These are phyloP conservation scores for Luperina nickerlii DNA, from an alignment of 2,888 invertebrate genomes.

Conservation along the genomic window DNA sequence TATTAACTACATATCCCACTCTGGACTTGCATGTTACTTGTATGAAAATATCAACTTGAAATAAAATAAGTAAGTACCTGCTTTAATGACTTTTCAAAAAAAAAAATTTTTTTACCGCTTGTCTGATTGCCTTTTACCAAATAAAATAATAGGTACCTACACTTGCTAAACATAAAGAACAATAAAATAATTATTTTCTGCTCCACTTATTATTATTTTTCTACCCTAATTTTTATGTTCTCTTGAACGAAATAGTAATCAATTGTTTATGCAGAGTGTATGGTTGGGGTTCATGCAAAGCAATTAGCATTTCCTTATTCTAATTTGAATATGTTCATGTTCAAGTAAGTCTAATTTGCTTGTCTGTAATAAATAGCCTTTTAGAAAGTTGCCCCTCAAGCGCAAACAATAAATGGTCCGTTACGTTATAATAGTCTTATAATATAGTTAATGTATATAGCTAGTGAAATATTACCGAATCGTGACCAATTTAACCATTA, in stretches of 20 bases:
- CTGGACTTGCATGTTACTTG: not conserved
- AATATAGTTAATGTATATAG: slow-evolving; percentile 31
- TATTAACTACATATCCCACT: not conserved
- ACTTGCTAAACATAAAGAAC: not conserved
- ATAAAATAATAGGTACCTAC: not conserved
- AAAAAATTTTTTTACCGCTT: not conserved
- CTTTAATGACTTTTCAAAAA: not conserved
- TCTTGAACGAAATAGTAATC: not conserved
- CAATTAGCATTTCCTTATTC: slow-evolving; percentile 8
- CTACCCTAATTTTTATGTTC: slow-evolving; percentile 2
- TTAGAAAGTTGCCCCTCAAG: slow-evolving; percentile 70
- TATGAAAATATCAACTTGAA: not conserved
- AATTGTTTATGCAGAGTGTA: not conserved
- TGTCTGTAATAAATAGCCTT: slow-evolving; percentile 30
- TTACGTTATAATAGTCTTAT: slow-evolving; percentile 25
- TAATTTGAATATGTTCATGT: slow-evolving; percentile 17
- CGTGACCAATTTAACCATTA: slow-evolving; percentile 67
- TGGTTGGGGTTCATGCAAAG: not conserved
- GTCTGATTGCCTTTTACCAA: not conserved
- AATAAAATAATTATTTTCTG: not conserved
- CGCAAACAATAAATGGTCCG: slow-evolving; percentile 70
- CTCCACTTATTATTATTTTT: not conserved
- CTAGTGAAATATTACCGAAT: slow-evolving; percentile 57
- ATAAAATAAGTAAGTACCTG: not conserved
- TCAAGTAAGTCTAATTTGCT: slow-evolving; percentile 29